A percentile compares a stretch with the other conserved stretches of the same genome.
These are phyloP conservation scores for Melanotaenia boesemani DNA, from an alignment of 2,797 vertebrate genomes.

Conservation along the genomic window DNA sequence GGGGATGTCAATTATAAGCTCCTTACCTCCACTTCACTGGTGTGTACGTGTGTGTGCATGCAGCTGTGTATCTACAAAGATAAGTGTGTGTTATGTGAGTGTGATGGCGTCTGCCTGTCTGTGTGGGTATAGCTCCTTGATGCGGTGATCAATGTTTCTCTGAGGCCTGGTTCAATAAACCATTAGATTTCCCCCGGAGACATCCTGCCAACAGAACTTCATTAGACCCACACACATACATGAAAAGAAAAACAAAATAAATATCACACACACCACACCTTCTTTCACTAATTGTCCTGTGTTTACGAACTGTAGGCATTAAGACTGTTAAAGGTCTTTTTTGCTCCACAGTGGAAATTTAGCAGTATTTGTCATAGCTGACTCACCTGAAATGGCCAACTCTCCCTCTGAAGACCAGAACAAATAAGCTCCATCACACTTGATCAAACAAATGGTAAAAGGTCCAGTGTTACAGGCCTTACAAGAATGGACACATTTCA, in stretches of 20 bases:
- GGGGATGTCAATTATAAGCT: constrained; percentile 60
- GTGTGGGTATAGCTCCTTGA: constrained; percentile 61
- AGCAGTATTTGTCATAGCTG: constrained; percentile 32
- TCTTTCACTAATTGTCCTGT: constrained; percentile 50
- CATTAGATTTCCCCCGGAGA: constrained; percentile 71
- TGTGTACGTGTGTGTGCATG: constrained; percentile 8
- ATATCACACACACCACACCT: constrained; percentile 11
- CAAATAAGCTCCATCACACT: constrained; percentile 30
- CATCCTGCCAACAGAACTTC: constrained; percentile 74
- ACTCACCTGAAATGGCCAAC: constrained; percentile 38
- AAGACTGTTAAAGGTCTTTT: background rate
- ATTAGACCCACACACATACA: constrained; percentile 57
- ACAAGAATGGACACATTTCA: constrained; percentile 9
- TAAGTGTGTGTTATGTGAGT: constrained; percentile 18
- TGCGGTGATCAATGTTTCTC: constrained; percentile 74
- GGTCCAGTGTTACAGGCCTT: constrained; percentile 3
- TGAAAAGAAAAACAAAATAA: constrained; percentile 44
- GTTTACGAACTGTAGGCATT: constrained; percentile 35
- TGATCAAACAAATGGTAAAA: constrained; percentile 40
- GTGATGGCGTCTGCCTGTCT: constrained; percentile 16
- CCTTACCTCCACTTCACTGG: constrained; percentile 50
- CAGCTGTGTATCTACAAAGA: background rate
- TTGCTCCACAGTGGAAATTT: constrained; percentile 7
- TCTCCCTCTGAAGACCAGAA: constrained; percentile 18
- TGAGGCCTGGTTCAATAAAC: constrained; percentile 72